These are phyloP conservation scores for Huso huso DNA, from an alignment of 2,797 vertebrate species.

Conservation along the genomic window DNA sequence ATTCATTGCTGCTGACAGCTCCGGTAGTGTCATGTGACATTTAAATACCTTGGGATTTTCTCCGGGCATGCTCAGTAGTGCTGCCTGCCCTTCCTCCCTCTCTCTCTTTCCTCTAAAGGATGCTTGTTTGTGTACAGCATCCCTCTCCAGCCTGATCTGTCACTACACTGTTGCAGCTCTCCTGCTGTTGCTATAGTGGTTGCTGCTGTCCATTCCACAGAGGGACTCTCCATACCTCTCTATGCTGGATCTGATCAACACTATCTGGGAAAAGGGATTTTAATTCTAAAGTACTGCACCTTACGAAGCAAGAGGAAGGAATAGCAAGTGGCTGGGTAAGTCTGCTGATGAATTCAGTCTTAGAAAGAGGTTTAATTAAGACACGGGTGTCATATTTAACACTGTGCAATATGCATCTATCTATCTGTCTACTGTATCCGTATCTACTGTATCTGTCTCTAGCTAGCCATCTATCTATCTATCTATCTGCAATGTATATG, in stretches of 20 bases:
- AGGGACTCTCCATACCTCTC: not conserved
- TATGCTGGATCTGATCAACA: not conserved
- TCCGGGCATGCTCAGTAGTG: slow-evolving; percentile 67
- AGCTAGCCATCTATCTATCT: too few species aligned
- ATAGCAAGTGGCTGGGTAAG: slow-evolving; percentile 26
- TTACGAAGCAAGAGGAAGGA: slow-evolving; percentile 14
- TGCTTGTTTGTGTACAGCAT: slow-evolving; percentile 49
- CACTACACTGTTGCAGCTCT: slow-evolving; percentile 6
- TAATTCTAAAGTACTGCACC: slow-evolving; percentile 2
- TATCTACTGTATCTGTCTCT: not conserved
- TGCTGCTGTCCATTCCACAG: not conserved
- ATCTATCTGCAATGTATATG: not conserved
- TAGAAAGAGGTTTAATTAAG: not conserved
- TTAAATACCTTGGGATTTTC: slow-evolving; percentile 68
- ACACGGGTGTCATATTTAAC: not conserved
- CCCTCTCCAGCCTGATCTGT: slow-evolving; percentile 19
- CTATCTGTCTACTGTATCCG: not conserved
- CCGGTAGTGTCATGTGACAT: slow-evolving; percentile 65
- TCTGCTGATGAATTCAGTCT: slow-evolving; percentile 2
- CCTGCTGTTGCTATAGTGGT: not conserved
- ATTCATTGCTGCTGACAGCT: slow-evolving; percentile 56
- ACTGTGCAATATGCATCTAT: not conserved
- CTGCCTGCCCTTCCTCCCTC: slow-evolving; percentile 14
- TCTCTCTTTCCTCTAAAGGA: slow-evolving; percentile 22
- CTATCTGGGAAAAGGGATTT: not conserved